These are phyloP conservation scores for Rhineura floridana DNA, from an alignment of 2,113 vertebrate species.

Conservation along the genomic window DNA sequence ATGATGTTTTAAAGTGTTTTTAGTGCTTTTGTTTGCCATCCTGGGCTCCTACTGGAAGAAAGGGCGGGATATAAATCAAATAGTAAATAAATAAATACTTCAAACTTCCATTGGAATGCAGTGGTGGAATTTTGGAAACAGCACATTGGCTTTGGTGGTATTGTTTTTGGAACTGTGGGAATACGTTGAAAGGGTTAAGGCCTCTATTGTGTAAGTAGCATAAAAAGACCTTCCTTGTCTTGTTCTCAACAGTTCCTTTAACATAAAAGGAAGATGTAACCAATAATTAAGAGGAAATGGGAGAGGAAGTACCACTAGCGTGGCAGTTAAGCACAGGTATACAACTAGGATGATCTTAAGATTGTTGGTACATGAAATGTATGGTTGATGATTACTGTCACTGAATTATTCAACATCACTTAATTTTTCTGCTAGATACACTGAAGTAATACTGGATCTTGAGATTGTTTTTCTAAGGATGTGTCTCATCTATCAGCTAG, in stretches of 20 bases:
- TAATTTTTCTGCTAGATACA: not conserved
- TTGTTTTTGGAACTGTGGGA: not conserved
- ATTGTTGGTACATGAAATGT: not conserved
- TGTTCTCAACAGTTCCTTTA: slow-evolving; percentile 17
- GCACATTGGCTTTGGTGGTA: not conserved
- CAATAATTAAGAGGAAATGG: not conserved
- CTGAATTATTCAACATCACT: not conserved
- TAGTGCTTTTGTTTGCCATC: too few species aligned
- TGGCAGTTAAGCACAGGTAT: not conserved
- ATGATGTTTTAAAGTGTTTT: too few species aligned
- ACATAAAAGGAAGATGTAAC: not conserved
- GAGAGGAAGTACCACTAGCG: not conserved
- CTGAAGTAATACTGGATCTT: not conserved
- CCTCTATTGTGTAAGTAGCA: fast-evolving
- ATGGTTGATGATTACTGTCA: not conserved
- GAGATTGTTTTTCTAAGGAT: too few species aligned
- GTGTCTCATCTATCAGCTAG: not conserved
- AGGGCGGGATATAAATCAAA: too few species aligned
- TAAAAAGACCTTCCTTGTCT: not conserved
- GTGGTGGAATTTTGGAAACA: not conserved
- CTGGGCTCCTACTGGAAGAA: too few species aligned
- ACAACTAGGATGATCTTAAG: not conserved
- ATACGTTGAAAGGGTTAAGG: not conserved
- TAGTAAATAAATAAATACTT: too few species aligned
- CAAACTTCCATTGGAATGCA: not conserved